Evolutionary conservation across 2,888 invertebrate species (phyloP).

Genomic region (Nezara viridula): DNA sequence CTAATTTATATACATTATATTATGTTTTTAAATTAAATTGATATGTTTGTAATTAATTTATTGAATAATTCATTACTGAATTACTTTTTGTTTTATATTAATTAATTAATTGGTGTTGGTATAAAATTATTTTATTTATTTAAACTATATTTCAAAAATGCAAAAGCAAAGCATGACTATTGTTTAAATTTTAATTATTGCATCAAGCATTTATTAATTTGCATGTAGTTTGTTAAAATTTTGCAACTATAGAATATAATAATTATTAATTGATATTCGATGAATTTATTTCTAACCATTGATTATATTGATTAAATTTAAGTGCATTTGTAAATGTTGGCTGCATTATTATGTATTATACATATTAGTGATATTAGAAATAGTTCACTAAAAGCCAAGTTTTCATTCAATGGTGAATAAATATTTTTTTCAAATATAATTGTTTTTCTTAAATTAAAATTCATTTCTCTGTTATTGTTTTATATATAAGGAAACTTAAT

Average conservation of each 20-base stretch:
- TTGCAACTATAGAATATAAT: neutral
- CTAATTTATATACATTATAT: neutral
- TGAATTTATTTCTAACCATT: neutral
- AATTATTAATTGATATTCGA: neutral
- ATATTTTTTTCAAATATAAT: neutral
- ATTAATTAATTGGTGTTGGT: slow-evolving; percentile 18
- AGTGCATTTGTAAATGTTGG: neutral
- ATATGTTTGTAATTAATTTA: slow-evolving; percentile 42
- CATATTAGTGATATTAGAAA: neutral
- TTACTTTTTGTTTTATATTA: neutral
- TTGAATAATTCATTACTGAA: neutral
- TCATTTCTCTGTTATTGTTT: neutral
- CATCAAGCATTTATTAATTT: neutral
- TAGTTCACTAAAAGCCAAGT: neutral
- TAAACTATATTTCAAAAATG: neutral
- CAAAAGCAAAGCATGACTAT: slow-evolving; percentile 9
- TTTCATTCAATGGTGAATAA: slow-evolving; percentile 20
- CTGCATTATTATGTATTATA: neutral
- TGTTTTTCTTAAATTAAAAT: neutral
- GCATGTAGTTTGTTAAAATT: neutral
- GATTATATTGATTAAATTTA: neutral
- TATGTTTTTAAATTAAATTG: neutral
- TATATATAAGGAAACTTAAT: neutral
- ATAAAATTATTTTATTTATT: slow-evolving; percentile 7
- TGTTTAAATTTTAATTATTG: slow-evolving; percentile 12